Evolutionary conservation across 2,113 vertebrate genomes (phyloP).

Genomic region (Gnathonemus longibarbis): DNA sequence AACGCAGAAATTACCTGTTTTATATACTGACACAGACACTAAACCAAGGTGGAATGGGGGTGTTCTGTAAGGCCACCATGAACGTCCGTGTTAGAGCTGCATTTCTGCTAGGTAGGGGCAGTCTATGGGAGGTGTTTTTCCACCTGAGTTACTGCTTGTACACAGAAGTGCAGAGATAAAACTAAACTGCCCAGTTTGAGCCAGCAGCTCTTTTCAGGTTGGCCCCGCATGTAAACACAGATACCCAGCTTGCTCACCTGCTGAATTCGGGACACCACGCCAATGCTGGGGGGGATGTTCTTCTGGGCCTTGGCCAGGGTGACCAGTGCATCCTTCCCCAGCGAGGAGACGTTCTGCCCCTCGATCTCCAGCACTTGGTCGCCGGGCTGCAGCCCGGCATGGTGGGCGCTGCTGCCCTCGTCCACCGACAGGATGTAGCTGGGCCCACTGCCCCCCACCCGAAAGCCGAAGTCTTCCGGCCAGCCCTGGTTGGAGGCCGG

Average conservation of each 20-base stretch:
- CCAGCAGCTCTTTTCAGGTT: background rate
- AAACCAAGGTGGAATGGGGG: background rate
- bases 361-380: conserved; percentile 95
- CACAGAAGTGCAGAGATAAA: background rate
- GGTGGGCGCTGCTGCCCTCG: conserved; percentile 81
- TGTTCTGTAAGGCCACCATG: background rate
- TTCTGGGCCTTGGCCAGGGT: conserved; percentile 71
- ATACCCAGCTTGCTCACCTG: conserved; percentile 45
- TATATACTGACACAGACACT: background rate
- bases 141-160: background rate
- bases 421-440: conserved; percentile 88
- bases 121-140: background rate
- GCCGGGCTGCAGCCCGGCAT: conserved; percentile 78
- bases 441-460: conserved; percentile 76
- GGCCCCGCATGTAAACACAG: background rate
- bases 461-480: conserved; percentile 92
- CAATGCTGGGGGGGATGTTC: conserved; percentile 87
- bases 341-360: conserved; percentile 75
- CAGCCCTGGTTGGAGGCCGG: conserved; percentile 82
- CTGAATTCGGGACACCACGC: conserved; percentile 78
- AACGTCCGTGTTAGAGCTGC: background rate
- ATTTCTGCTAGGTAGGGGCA: background rate
- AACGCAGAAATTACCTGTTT: background rate
- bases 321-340: conserved; percentile 68
- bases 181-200: background rate